These are phyloP conservation scores for Eristalis pertinax DNA, from an alignment of 2,888 invertebrate genomes.

Conservation along the genomic window DNA sequence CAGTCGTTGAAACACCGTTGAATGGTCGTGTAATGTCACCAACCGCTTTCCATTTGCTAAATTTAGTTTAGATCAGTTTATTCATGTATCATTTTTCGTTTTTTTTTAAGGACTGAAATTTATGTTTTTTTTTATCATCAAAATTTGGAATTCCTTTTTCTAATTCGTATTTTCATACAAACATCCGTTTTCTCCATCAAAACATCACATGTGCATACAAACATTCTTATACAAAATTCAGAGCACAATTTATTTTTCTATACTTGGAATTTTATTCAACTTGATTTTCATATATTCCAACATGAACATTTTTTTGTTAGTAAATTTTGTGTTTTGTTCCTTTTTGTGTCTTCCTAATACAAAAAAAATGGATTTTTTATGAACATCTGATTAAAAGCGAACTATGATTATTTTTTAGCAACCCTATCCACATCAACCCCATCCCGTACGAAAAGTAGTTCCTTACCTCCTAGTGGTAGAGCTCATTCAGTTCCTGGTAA, in stretches of 20 bases:
- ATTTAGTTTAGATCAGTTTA: too few relatives aligned
- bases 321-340: background rate
- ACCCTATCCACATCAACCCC: slow-evolving; percentile 89
- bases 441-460: slow-evolving; percentile 87
- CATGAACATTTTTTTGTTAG: background rate
- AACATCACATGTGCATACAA: background rate
- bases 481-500: slow-evolving; percentile 77
- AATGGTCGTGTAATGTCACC: too few relatives aligned
- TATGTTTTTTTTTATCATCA: too few relatives aligned
- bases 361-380: slow-evolving; percentile 13
- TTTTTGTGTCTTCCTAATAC: background rate
- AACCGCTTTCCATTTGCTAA: too few relatives aligned
- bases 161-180: background rate
- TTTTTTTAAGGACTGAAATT: too few relatives aligned
- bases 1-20: too few relatives aligned
- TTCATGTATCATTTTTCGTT: too few relatives aligned
- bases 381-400: slow-evolving; percentile 75
- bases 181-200: background rate
- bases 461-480: slow-evolving; percentile 83
- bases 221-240: background rate
- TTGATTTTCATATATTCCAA: background rate
- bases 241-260: background rate
- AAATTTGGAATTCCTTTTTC: too few relatives aligned
- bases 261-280: background rate
- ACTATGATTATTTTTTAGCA: slow-evolving; percentile 84